Evolutionary conservation across 2,888 invertebrate species (phyloP), one percentile per base, ranked within the genome.

Genomic region (Ligdia adustata): DNA sequence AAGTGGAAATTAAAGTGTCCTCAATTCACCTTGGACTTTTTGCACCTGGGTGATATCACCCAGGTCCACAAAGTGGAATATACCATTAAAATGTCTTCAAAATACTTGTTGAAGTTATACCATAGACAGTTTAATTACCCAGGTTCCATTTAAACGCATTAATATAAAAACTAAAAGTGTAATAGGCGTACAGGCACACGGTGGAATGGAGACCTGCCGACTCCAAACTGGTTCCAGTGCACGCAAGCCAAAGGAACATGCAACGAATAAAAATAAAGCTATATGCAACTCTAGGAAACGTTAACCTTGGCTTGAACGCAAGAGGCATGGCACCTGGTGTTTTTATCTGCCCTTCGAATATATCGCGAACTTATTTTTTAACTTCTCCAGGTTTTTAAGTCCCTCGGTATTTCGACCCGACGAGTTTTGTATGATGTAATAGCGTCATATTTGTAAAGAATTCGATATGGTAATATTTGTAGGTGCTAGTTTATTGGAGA

Each of bases 231-330:
- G 90, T 87, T 90, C 82, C 73, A 72, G 72, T 76, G 82, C 89
- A 89, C 87, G 87, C 86, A 80, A 90, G 81, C 77, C 82, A 72
- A 72, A 82, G 84, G 82, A 79, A 80, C 84, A 86, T 84, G 86
- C 88, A 85, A 85, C 77, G 71, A 88, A 82, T 83, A 90, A 90
- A 89, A 90, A 85, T 75, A 86, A 82, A 81, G 82, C 84, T 81
- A 89, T 80, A 87, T 87, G 89, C 88, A 89, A 79, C 89, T 86
- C 89, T 89, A 90, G 88, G 89, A 89, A 89, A 83, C 73, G 79
- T 83, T 87, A 82, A 81, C 89, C 90, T 90, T 90, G 89, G 75
- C 90, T 90, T 90, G 89, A 74, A 79, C 79, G 74, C 83, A 82
- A 82, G 42, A 49, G 84, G 79, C 84, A 74, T 66, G 82, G 86